phyloP scores from a whole-genome alignment of 2,113 vertebrate genomes.

The Pipra filicauda region DNA sequence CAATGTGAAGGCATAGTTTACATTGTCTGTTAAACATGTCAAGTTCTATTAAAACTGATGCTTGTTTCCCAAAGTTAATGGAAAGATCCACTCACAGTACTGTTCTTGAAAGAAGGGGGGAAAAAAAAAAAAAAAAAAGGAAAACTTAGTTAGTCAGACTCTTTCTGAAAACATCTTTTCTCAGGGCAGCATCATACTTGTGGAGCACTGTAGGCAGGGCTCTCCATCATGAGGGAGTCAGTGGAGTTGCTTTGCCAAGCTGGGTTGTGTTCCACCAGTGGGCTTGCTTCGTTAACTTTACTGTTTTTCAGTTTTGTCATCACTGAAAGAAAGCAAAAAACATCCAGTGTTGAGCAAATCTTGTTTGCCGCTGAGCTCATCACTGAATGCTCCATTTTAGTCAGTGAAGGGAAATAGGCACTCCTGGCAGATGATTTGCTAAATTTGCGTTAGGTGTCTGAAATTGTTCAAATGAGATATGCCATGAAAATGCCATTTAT shows the following conservation, averaged over 20 bases:
- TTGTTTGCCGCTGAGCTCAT: background rate
- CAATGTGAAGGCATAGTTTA: constrained; percentile 16
- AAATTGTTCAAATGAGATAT: background rate
- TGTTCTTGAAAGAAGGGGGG: background rate
- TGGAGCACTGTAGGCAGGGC: background rate
- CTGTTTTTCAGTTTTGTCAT: background rate
- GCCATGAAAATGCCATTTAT: background rate
- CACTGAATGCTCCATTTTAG: background rate
- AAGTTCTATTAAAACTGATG: constrained; percentile 27
- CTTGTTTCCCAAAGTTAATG: constrained; percentile 25
- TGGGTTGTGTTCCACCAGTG: background rate
- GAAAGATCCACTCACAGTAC: background rate
- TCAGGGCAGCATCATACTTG: background rate
- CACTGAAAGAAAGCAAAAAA: background rate
- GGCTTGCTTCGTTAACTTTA: background rate
- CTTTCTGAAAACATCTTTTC: background rate
- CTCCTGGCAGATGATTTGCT: background rate
- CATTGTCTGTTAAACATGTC: constrained; percentile 5
- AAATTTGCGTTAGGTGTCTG: background rate
- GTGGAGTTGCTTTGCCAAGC: background rate
- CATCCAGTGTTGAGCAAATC: background rate
- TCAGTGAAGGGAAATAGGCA: background rate
- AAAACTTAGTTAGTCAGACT: background rate
- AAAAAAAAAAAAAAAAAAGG: background rate
- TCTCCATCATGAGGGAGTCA: background rate